phyloP scores from a whole-genome alignment of 2,797 vertebrate genomes.

The Falco berigora region DNA sequence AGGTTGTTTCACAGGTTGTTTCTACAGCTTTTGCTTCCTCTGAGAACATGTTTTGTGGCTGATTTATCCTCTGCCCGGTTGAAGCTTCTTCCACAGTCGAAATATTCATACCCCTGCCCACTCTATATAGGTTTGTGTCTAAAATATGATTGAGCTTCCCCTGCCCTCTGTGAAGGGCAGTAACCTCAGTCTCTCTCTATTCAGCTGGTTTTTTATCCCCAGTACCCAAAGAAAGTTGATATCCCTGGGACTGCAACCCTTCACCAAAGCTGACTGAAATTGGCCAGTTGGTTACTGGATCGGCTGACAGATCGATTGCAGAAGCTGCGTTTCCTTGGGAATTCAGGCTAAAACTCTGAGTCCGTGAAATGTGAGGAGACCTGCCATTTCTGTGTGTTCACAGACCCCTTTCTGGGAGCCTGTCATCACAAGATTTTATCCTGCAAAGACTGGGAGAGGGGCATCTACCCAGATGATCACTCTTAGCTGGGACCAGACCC shows the following conservation, averaged over 20 bases:
- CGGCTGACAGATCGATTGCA: not conserved
- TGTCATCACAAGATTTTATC: not conserved
- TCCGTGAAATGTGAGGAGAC: not conserved
- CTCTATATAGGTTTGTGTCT: not conserved
- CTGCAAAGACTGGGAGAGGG: not conserved
- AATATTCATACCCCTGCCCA: not conserved
- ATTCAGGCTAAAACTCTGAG: not conserved
- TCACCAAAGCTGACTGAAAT: not conserved
- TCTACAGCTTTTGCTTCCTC: not conserved
- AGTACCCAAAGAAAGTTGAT: not conserved
- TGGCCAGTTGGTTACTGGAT: not conserved
- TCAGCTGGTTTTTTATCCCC: constrained; percentile 5
- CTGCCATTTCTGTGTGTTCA: not conserved
- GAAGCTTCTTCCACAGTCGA: not conserved
- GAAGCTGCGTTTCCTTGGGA: not conserved
- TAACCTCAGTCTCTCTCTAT: not conserved
- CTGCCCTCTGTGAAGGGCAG: not conserved
- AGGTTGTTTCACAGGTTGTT: not conserved
- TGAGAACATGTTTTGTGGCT: not conserved
- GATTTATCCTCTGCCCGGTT: not conserved
- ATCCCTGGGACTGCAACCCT: not conserved
- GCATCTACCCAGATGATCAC: not conserved
- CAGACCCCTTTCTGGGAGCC: not conserved
- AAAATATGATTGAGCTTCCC: not conserved
- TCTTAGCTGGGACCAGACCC: not conserved